Evolutionary conservation across 1,140 invertebrate species (phyloP).

Genomic region (Sitobion miscanthi): DNA sequence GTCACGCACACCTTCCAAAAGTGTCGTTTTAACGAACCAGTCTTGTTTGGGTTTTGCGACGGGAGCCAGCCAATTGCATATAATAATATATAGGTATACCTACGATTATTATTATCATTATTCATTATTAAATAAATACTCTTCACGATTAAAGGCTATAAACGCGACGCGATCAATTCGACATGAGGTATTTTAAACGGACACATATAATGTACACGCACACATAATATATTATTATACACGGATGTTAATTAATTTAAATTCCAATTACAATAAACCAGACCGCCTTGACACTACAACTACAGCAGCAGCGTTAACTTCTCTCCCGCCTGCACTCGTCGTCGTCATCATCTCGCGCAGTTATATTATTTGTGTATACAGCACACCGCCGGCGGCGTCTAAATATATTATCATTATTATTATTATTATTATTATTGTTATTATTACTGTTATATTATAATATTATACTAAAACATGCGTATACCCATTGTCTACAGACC

Average conservation of each 20-base stretch:
- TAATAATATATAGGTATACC: background rate
- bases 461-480: background rate
- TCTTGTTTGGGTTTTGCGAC: background rate
- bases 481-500: background rate
- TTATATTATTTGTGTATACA: conserved; percentile 2
- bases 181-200: background rate
- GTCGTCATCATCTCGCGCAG: background rate
- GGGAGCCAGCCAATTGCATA: background rate
- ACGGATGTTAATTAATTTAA: conserved; percentile 46
- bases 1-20: conserved; percentile 41
- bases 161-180: background rate
- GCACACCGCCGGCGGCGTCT: background rate
- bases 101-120: background rate
- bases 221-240: background rate
- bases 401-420: background rate
- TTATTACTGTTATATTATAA: background rate
- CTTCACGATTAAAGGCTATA: background rate
- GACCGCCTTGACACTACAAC: background rate
- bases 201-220: background rate
- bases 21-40: conserved; percentile 40
- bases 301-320: background rate
- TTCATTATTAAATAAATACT: background rate
- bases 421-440: background rate
- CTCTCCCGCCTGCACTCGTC: background rate
- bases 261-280: conserved; percentile 40